Evolutionary conservation across 2,797 vertebrate genomes (phyloP), one percentile per base, ranked within the genome.

Genomic region (Lithobates sylvaticus): DNA sequence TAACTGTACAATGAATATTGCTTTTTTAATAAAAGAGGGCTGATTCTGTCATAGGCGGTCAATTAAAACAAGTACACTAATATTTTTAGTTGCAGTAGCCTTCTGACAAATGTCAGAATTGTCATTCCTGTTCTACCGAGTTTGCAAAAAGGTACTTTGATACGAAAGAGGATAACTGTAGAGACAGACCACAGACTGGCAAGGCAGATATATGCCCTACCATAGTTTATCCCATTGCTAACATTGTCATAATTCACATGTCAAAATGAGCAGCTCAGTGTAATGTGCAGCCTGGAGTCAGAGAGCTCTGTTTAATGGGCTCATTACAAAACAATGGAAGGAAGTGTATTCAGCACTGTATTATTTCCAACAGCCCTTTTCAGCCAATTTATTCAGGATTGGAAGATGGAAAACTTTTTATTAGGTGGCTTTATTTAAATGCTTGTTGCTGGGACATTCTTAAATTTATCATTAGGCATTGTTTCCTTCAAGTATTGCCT

Each of bases 301-400:
- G 77, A 34, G 77, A 81, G 58, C 78, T 69, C 39, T 23, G 16
- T 80, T 75, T 81, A 80, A 81, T 86, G 71, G 64, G 84, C 78
- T 86, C 78, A 86, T 86, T 86, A 81, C 61, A 80, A 81, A 79
- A 76, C 84, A 86, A 86, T 86, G 71, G 42, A 81, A 21, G 64
- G 29, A 78, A 68, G 61, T 58, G 70, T 86, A 67, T 80, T 85
- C 76, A 79, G 26, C 69, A 65, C 69, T 67, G 34, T 74, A 58
- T 58, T 67, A 80, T 80, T 80, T 70, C 27, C 78, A 78, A 71
- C 83, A 78, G 83, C 76, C 68, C 68, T 72, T 81, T 86, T 42
- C 71, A 86, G 84, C 64, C 71, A 68, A 81, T 81, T 75, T 76
- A 74, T 80, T 68, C 58, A 73, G n/a, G 44, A 78, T 64, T 54